Conservation (phyloP, 2,888 invertebrate genomes). For the Lamellibrachia satsuma region DNA sequence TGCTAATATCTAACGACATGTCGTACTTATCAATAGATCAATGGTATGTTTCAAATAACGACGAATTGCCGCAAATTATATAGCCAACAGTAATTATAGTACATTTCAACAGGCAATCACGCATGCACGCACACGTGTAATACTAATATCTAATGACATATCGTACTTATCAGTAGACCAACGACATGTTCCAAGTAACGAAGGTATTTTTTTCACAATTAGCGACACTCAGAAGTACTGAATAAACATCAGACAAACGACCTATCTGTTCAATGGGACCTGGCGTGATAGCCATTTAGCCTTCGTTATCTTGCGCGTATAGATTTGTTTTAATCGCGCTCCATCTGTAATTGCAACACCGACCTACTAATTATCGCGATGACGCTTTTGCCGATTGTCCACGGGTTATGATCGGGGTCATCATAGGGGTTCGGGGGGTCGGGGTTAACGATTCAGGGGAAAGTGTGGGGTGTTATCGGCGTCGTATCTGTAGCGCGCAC, state of each 20-base stretch:
- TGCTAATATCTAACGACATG: background rate
- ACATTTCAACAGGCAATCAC: background rate
- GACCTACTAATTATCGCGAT: background rate
- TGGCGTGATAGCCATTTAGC: background rate
- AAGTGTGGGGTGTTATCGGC: background rate
- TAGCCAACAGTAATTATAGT: background rate
- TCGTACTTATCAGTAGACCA: background rate
- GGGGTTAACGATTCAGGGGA: background rate
- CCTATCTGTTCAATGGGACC: background rate
- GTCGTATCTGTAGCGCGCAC: background rate
- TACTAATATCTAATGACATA: background rate
- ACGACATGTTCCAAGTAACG: constrained; percentile 8
- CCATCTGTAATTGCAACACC: background rate
- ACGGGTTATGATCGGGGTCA: background rate
- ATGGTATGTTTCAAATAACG: constrained; percentile 8
- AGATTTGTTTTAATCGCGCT: background rate
- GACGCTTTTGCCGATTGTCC: background rate
- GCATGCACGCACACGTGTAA: background rate
- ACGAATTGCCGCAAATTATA: background rate
- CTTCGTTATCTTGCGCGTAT: background rate
- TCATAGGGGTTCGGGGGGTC: background rate
- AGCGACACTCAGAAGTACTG: background rate
- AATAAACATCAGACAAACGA: background rate
- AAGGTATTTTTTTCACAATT: background rate
- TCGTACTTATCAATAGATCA: background rate